These are phyloP conservation scores for Emesis furor DNA, from an alignment of 2,888 invertebrate species.

Conservation along the genomic window DNA sequence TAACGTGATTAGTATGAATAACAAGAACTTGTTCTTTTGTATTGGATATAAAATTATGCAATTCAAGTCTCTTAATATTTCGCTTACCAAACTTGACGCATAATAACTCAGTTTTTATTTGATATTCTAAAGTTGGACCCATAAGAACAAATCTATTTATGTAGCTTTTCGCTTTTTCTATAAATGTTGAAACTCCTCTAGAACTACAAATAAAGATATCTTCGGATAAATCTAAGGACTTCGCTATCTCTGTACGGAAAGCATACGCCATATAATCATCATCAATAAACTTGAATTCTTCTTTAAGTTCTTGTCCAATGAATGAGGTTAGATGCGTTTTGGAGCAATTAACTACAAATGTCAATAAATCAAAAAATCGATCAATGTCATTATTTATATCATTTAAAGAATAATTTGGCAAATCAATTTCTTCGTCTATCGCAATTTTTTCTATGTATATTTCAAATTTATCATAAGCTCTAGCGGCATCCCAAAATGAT, in stretches of 20 bases:
- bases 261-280: constrained; percentile 13
- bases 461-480: not conserved
- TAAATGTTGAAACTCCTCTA: constrained; percentile 24
- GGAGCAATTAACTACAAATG: not conserved
- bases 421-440: not conserved
- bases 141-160: not conserved
- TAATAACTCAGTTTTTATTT: not conserved
- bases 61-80: not conserved
- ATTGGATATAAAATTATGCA: not conserved
- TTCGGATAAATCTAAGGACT: constrained; percentile 30
- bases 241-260: constrained; percentile 32
- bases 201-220: constrained; percentile 33
- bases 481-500: constrained; percentile 9
- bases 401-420: not conserved
- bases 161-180: constrained; percentile 11
- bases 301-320: not conserved
- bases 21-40: not conserved
- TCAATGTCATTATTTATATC: not conserved
- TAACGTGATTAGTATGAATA: not conserved
- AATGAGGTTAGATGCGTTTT: constrained; percentile 1
- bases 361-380: not conserved
- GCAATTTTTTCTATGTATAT: too few species aligned
- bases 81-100: not conserved
- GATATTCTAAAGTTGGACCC: constrained; percentile 9
- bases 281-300: not conserved